Evolutionary conservation across 2,113 vertebrate species (phyloP).

Genomic region (Anguilla japonica): DNA sequence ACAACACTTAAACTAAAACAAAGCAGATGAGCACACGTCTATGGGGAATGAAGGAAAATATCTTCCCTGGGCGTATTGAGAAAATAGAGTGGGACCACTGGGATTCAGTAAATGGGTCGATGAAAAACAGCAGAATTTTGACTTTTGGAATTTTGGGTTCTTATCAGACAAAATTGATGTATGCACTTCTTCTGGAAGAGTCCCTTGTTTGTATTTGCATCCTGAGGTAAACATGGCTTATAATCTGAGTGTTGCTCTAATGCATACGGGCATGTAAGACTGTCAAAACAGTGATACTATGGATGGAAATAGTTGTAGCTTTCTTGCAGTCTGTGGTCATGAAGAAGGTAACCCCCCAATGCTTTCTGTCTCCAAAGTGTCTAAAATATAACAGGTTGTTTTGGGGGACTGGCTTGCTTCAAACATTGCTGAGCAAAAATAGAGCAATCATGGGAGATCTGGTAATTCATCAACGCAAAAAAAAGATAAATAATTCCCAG

Average conservation of each 20-base stretch:
- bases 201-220: conserved; percentile 19
- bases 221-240: neutral
- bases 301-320: neutral
- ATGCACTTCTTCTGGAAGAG: conserved; percentile 30
- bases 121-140: neutral
- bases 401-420: conserved; percentile 23
- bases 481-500: neutral
- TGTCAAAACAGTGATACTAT: neutral
- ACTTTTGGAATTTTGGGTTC: conserved; percentile 2
- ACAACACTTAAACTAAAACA: conserved; percentile 24
- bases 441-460: neutral
- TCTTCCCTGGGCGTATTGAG: conserved; percentile 32
- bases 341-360: neutral
- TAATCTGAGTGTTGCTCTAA: neutral
- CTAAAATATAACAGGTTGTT: neutral
- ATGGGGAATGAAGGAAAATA: conserved; percentile 39
- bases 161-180: conserved; percentile 20
- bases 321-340: conserved; percentile 15
- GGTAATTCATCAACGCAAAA: neutral
- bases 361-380: conserved; percentile 19
- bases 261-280: neutral
- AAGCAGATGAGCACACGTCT: conserved; percentile 17
- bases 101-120: neutral
- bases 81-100: conserved; percentile 26
- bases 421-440: neutral